Conservation (phyloP, 1,140 invertebrate genomes). For the Periplaneta americana region DNA sequence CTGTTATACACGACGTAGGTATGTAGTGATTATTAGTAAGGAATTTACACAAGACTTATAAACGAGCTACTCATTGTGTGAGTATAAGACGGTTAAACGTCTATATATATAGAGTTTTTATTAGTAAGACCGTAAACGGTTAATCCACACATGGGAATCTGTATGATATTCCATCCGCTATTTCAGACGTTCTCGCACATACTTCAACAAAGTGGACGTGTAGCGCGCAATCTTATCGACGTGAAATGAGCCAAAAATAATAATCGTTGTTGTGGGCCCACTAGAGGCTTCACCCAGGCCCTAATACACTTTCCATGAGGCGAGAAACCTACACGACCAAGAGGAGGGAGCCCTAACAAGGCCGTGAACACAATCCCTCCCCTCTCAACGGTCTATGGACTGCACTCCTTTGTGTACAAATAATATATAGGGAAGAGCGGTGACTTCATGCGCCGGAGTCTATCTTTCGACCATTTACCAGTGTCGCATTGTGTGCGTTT, state of each 20-base stretch:
- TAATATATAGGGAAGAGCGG: not conserved
- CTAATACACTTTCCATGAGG: not conserved
- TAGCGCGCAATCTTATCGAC: too few relatives aligned
- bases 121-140: too few relatives aligned
- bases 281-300: not conserved
- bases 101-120: too few relatives aligned
- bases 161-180: too few relatives aligned
- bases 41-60: too few relatives aligned
- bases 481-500: not conserved
- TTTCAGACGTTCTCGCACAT: too few relatives aligned
- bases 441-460: not conserved
- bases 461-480: constrained; percentile 4
- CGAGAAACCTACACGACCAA: not conserved
- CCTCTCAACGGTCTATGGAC: not conserved
- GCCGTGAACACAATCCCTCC: not conserved
- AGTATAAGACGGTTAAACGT: too few relatives aligned
- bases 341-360: not conserved
- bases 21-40: too few relatives aligned
- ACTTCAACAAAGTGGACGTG: too few relatives aligned
- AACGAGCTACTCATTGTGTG: too few relatives aligned
- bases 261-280: not conserved
- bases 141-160: too few relatives aligned
- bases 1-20: too few relatives aligned
- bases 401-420: constrained; percentile 5
- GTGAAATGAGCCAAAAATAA: not conserved